phyloP scores from a whole-genome alignment of 2,888 invertebrate species.

The Zaprionus lineosus region DNA sequence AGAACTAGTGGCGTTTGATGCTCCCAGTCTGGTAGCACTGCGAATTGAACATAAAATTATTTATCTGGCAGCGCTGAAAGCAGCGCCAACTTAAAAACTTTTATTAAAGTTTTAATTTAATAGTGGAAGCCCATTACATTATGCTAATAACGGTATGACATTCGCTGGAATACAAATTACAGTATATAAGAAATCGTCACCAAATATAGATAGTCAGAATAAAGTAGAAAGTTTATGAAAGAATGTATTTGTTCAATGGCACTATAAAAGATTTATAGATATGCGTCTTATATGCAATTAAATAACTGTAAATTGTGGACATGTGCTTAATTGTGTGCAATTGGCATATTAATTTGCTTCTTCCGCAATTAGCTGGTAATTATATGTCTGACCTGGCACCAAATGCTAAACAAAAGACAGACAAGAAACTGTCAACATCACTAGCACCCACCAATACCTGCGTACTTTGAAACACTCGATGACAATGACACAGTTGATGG shows the following conservation, averaged over 20 bases:
- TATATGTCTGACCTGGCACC: conserved; percentile 42
- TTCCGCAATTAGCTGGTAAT: conserved; percentile 49
- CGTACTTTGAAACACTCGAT: conserved; percentile 13
- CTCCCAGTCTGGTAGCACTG: not conserved
- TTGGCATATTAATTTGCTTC: conserved; percentile 41
- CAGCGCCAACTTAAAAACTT: conserved; percentile 29
- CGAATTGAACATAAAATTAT: not conserved
- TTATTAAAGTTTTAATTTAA: too few relatives aligned
- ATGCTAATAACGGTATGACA: too few relatives aligned
- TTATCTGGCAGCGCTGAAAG: not conserved
- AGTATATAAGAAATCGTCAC: too few relatives aligned
- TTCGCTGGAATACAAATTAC: too few relatives aligned
- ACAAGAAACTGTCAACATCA: conserved; percentile 3
- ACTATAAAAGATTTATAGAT: too few relatives aligned
- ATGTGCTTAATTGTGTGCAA: conserved; percentile 14
- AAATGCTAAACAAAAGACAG: conserved; percentile 32
- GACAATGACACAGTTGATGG: conserved; percentile 54
- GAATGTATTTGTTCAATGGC: conserved; percentile 45
- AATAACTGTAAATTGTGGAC: conserved; percentile 39
- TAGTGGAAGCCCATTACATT: too few relatives aligned
- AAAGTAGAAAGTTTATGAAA: conserved; percentile 61
- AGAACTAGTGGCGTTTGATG: conserved; percentile 2
- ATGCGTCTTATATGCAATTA: conserved; percentile 34
- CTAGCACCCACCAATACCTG: conserved; percentile 19
- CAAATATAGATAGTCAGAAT: too few relatives aligned